phyloP scores from a whole-genome alignment of 2,888 invertebrate species.

The Plebejus argus region DNA sequence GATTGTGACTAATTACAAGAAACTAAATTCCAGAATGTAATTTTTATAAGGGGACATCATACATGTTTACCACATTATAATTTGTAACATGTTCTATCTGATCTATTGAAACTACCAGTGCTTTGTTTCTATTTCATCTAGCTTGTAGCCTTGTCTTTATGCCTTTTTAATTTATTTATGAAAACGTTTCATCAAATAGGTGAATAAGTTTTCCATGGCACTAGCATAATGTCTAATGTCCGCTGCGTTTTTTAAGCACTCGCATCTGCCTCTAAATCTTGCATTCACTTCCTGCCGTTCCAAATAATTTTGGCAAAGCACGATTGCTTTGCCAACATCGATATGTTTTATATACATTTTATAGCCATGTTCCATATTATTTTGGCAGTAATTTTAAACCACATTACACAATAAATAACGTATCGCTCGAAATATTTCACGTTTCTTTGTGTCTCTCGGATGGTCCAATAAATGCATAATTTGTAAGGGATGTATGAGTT shows the following conservation, averaged over 20 bases:
- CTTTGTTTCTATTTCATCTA: neutral
- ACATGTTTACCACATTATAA: neutral
- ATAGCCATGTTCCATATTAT: constrained; percentile 30
- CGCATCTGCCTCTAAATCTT: constrained; percentile 31
- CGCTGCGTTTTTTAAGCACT: constrained; percentile 21
- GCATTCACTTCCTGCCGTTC: constrained; percentile 31
- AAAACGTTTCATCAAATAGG: neutral
- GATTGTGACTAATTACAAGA: neutral
- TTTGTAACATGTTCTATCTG: neutral
- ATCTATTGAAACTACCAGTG: neutral
- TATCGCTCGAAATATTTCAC: neutral
- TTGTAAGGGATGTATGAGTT: constrained; percentile 60
- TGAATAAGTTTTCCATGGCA: neutral
- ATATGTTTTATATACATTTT: constrained; percentile 34
- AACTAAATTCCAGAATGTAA: neutral
- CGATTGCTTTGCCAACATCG: no score
- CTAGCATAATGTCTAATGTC: neutral
- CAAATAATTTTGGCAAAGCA: constrained; percentile 35
- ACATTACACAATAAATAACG: constrained; percentile 31
- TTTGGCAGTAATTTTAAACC: constrained; percentile 34
- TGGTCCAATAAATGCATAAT: constrained; percentile 55
- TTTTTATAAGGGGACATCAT: neutral
- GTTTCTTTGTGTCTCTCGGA: constrained; percentile 38
- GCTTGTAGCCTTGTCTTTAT: neutral
- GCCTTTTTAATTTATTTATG: neutral